Evolutionary conservation across 2,797 vertebrate genomes (phyloP).

Genomic region (Pipistrellus nathusii): DNA sequence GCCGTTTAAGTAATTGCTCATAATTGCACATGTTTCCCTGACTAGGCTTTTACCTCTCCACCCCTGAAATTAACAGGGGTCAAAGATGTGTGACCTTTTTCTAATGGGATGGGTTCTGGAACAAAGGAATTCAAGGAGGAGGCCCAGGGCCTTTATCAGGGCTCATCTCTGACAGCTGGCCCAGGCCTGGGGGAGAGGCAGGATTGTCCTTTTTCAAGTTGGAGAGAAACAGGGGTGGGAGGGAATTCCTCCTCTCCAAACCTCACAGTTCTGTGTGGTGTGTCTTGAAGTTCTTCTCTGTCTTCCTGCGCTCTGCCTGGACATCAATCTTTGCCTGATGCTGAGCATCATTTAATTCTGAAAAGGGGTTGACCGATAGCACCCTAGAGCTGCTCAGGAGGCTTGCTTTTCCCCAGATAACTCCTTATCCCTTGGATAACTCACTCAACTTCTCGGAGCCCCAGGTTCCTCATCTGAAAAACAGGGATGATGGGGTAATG

Average conservation of each 20-base stretch:
- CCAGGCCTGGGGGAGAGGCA: constrained; percentile 41
- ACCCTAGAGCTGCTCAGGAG: background rate
- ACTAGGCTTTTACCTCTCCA: constrained; percentile 83
- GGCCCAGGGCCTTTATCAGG: constrained; percentile 76
- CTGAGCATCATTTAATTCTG: constrained; percentile 11
- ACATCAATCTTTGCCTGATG: background rate
- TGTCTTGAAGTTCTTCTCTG: constrained; percentile 38
- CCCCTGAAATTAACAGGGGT: constrained; percentile 84
- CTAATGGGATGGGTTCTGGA: constrained; percentile 81
- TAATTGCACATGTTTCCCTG: constrained; percentile 83
- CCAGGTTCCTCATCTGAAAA: background rate
- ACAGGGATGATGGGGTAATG: background rate
- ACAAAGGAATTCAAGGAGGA: constrained; percentile 82
- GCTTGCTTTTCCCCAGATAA: background rate
- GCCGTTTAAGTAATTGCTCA: constrained; percentile 84
- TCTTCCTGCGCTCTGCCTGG: background rate
- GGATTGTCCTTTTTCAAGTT: constrained; percentile 70
- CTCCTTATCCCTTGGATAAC: background rate
- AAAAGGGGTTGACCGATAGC: background rate
- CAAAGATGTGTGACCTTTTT: constrained; percentile 84
- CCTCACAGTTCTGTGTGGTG: constrained; percentile 27
- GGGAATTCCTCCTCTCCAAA: constrained; percentile 41
- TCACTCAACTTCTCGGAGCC: background rate
- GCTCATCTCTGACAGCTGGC: constrained; percentile 80
- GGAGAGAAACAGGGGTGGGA: constrained; percentile 33